Conservation (phyloP, 2,888 invertebrate species). For the Idaea straminata region DNA sequence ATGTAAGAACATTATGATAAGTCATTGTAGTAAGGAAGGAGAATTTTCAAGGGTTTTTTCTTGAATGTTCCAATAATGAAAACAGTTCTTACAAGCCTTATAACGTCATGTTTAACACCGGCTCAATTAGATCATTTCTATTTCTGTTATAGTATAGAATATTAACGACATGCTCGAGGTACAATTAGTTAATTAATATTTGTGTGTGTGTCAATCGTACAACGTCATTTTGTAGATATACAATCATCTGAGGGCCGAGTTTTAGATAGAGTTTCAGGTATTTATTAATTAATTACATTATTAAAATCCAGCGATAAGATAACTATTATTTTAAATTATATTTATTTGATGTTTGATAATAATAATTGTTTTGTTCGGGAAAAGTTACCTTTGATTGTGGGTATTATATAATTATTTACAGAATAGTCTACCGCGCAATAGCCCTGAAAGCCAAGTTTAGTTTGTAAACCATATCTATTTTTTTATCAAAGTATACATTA, state of each 20-base stretch:
- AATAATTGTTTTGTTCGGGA: neutral
- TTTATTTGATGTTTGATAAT: neutral
- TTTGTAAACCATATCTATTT: neutral
- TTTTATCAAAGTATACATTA: no score
- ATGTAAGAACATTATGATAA: conserved; percentile 1
- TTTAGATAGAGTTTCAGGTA: neutral
- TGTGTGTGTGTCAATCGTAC: neutral
- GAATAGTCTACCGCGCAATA: no score
- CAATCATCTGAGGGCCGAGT: neutral
- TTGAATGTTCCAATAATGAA: neutral
- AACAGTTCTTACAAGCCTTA: neutral
- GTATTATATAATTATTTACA: neutral
- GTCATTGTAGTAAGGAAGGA: neutral
- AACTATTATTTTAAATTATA: neutral
- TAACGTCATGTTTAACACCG: neutral
- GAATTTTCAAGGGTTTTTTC: neutral
- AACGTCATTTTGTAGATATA: neutral
- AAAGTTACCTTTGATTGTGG: neutral
- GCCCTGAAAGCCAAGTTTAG: neutral
- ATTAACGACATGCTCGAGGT: neutral
- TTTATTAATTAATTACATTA: neutral
- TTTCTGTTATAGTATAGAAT: neutral
- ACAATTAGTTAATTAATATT: neutral
- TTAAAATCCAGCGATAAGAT: neutral
- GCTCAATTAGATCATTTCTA: neutral